Percentiles rank a stretch among this genome's conserved stretches.
Evolutionary conservation across 2,888 invertebrate species (phyloP).

Genomic region (Mesopsocus fuscifrons): DNA sequence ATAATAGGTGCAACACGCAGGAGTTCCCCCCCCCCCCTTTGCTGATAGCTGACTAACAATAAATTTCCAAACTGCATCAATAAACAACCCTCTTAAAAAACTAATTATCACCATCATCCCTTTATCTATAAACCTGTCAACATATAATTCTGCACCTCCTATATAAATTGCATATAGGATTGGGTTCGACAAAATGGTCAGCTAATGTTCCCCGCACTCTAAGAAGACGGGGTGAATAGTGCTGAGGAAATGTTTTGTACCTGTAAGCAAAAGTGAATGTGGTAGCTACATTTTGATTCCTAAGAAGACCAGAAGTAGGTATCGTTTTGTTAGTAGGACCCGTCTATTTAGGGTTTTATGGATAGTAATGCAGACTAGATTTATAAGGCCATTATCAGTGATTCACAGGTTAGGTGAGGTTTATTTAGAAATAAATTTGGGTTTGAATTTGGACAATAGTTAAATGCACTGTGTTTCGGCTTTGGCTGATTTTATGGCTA

Average conservation of each 20-base stretch:
- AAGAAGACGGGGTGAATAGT: not conserved
- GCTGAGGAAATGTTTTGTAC: not conserved
- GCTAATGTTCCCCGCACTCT: not conserved
- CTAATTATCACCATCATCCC: constrained; percentile 2
- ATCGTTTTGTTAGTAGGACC: not conserved
- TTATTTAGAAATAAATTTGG: constrained; percentile 8
- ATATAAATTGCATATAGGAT: constrained; percentile 10
- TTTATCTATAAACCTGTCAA: constrained; percentile 9
- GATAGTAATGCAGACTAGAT: constrained; percentile 6
- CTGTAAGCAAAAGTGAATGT: not conserved
- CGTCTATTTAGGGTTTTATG: not conserved
- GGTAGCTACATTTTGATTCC: not conserved
- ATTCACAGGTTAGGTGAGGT: constrained; percentile 7
- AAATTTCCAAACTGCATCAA: not conserved
- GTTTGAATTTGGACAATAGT: constrained; percentile 2
- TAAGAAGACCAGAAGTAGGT: not conserved
- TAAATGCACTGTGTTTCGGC: not conserved
- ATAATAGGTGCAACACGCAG: too few species aligned
- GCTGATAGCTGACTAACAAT: not conserved
- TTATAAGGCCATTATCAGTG: constrained; percentile 7
- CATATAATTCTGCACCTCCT: constrained; percentile 8
- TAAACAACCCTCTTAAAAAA: not conserved
- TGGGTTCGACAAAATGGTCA: constrained; percentile 8
- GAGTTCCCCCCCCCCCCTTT: not conserved
- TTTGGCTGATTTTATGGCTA: too few species aligned